Base-by-base conservation (phyloP, 2,113 vertebrate genomes). In the Octodon degus region DNA sequence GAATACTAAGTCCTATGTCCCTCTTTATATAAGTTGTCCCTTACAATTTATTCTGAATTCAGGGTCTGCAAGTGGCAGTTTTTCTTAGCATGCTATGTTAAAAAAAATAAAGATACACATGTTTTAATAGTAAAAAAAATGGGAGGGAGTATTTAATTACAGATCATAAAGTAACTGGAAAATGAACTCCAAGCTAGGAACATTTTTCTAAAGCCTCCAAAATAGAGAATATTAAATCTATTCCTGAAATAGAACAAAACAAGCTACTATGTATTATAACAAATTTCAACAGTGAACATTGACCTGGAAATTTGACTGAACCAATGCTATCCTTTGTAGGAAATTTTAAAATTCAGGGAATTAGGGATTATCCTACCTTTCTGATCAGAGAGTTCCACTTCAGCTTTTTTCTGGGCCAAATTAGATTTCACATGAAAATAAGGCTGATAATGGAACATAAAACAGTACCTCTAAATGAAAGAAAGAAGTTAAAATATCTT, bases 371-470 rank as follows among this genome's bases (percentile, higher is more conserved):
- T 89, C 65, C 92, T 99, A 99, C 99, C 99, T 99, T 99, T 98
- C 98, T 99, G 97, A 97, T 99, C 99, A 72, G 34, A 72, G 7
- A 70, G 32, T 72, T 72, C 17, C 32, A 34, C 34, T 72, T 72
- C 68, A 72, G 34, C 17, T 72, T 72, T 72, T n/a, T 72, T 20
- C 34, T 72, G 34, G 68, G 34, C 34, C 68, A 99, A 99, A 97
- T 99, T 99, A 0, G 99, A 99, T 98, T 99, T 99, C 93, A 99
- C 99, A 98, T 99, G 99, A 0, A 99, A 99, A 97, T 99, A 99
- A 0, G 99, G 99, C 97, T 99, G 97, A 99, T 99, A 97, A 99
- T 99, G 88, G 99, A 99, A 98, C 99, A 98, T 98, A 99, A 99
- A 99, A 99, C 99, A 96, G 99, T 99, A 96, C 87, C 97, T 30